phyloP scores from a whole-genome alignment of 2,797 vertebrate species.

The Thunnus albacares region DNA sequence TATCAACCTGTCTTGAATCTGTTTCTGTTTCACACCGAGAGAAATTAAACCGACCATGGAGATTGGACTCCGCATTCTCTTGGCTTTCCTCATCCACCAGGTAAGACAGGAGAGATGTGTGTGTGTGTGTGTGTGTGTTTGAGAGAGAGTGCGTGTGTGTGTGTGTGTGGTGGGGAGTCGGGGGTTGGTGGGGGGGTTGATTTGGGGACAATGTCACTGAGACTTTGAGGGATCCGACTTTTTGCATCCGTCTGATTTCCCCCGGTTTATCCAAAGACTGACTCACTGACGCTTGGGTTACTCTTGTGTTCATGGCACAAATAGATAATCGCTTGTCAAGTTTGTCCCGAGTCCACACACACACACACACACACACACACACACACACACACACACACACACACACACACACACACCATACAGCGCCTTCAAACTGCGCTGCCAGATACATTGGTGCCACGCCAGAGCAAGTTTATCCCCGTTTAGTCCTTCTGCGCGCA shows the following conservation, averaged over 20 bases:
- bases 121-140: constrained; percentile 2
- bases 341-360: constrained; percentile 48
- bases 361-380: too few species aligned
- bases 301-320: not conserved
- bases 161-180: too few species aligned
- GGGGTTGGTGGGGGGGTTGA: not conserved
- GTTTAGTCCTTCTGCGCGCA: constrained; percentile 7
- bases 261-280: too few species aligned
- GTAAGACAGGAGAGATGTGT: constrained; percentile 84
- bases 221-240: constrained; percentile 9
- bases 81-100: constrained; percentile 94
- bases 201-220: constrained; percentile 4
- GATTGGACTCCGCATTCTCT: constrained; percentile 89
- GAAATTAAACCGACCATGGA: constrained; percentile 86
- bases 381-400: too few species aligned
- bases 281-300: not conserved
- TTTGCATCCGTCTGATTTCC: not conserved
- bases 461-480: constrained; percentile 53
- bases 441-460: not conserved
- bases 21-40: constrained; percentile 65
- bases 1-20: constrained; percentile 88
- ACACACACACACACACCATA: not conserved
- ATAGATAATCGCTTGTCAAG: constrained; percentile 45
- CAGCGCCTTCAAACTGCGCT: constrained; percentile 22
- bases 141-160: not conserved